phyloP scores from a whole-genome alignment of 2,888 invertebrate species.

The Tetragnatha montana region DNA sequence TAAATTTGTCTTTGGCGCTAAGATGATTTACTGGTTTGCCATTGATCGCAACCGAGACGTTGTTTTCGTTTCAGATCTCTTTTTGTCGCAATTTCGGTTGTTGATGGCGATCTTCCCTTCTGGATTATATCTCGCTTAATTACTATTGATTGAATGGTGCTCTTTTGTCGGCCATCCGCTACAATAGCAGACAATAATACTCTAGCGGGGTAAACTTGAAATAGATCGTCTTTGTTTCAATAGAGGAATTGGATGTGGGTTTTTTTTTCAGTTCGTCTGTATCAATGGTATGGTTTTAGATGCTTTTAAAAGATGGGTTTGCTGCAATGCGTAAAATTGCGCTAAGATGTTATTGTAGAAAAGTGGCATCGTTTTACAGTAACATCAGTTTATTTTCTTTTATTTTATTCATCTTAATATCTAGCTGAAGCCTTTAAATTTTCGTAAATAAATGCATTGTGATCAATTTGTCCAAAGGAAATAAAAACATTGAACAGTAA shows the following conservation, averaged over 20 bases:
- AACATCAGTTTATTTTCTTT: too few species aligned
- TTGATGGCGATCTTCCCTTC: constrained; percentile 50
- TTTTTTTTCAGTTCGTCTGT: background rate
- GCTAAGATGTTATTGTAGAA: too few species aligned
- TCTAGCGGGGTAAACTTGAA: constrained; percentile 27
- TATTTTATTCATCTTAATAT: too few species aligned
- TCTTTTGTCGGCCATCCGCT: constrained; percentile 35
- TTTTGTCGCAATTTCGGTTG: background rate
- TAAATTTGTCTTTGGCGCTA: constrained; percentile 50
- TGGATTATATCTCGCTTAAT: constrained; percentile 58
- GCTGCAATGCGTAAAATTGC: background rate
- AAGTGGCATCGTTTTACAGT: too few species aligned
- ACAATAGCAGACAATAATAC: constrained; percentile 36
- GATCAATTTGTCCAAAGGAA: too few species aligned
- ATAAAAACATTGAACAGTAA: too few species aligned
- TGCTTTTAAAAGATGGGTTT: background rate
- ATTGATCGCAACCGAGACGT: constrained; percentile 14
- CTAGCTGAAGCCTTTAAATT: too few species aligned
- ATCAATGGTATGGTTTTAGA: background rate
- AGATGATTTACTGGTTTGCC: constrained; percentile 50
- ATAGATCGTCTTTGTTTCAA: constrained; percentile 7
- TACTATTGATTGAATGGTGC: constrained; percentile 48
- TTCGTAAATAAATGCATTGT: too few species aligned
- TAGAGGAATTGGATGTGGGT: background rate
- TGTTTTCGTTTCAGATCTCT: constrained; percentile 42